phyloP scores from a whole-genome alignment of 2,888 invertebrate genomes.

The Plutella xylostella region DNA sequence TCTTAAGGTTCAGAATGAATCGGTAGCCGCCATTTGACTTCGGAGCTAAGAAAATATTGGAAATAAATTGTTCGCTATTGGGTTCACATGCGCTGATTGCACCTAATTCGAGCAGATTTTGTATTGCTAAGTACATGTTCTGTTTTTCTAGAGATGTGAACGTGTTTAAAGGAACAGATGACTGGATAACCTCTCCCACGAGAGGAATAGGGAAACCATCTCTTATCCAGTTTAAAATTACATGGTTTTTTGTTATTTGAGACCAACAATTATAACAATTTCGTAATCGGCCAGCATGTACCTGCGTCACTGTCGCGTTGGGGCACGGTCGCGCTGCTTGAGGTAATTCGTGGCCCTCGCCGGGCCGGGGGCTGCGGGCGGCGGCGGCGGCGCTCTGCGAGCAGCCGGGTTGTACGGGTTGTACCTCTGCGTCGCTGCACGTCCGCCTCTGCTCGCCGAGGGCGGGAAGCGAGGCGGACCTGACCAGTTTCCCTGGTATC shows the following conservation, averaged over 20 bases:
- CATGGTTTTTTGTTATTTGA: not conserved
- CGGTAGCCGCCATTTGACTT: not conserved
- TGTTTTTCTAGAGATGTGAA: not conserved
- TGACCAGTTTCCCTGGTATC: slow-evolving; percentile 3
- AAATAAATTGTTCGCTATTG: not conserved
- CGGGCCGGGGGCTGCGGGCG: not conserved
- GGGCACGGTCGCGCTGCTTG: slow-evolving; percentile 2
- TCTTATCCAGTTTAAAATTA: not conserved
- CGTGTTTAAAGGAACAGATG: not conserved
- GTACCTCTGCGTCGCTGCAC: too few relatives aligned
- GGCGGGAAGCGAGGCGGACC: not conserved
- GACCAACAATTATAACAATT: not conserved
- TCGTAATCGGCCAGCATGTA: slow-evolving; percentile 9
- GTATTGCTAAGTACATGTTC: not conserved
- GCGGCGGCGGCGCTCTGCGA: not conserved
- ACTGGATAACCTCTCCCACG: not conserved
- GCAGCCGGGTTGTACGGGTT: not conserved
- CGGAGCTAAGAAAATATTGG: not conserved
- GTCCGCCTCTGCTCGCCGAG: not conserved
- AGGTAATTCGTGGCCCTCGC: not conserved
- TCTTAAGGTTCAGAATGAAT: not conserved
- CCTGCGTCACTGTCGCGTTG: slow-evolving; percentile 11
- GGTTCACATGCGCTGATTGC: not conserved
- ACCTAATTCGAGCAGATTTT: not conserved
- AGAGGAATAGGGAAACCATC: not conserved